phyloP scores from a whole-genome alignment of 1,140 invertebrate genomes.

The Drosophila erecta region DNA sequence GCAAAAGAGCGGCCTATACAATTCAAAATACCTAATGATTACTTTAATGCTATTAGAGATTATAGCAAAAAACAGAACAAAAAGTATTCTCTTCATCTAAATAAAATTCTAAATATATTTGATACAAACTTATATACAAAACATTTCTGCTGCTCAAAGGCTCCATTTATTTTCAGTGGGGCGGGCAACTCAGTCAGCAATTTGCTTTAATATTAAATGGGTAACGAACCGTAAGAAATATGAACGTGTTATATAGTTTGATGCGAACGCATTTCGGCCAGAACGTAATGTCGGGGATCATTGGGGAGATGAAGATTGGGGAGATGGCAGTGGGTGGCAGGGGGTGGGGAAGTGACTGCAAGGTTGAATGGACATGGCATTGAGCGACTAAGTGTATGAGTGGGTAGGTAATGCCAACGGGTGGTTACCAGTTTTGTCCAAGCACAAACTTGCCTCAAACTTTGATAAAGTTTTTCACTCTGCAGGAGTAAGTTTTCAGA shows the following conservation, averaged over 20 bases:
- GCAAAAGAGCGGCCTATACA: neutral
- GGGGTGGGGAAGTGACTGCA: slow-evolving; percentile 15
- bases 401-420: slow-evolving; percentile 27
- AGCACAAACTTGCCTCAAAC: slow-evolving; percentile 30
- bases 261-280: slow-evolving; percentile 69
- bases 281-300: slow-evolving; percentile 52
- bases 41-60: too few species aligned
- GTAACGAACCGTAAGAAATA: slow-evolving; percentile 80
- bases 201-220: slow-evolving; percentile 83
- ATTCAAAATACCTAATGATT: neutral
- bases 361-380: slow-evolving; percentile 57
- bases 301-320: slow-evolving; percentile 29
- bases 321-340: neutral
- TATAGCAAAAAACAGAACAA: too few species aligned
- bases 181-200: slow-evolving; percentile 59
- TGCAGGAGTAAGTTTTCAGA: slow-evolving; percentile 23
- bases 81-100: too few species aligned
- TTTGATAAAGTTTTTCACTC: slow-evolving; percentile 42
- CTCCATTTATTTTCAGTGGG: slow-evolving; percentile 3
- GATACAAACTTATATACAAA: neutral
- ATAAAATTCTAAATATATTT: too few species aligned
- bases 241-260: slow-evolving; percentile 78
- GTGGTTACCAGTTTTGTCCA: slow-evolving; percentile 48
- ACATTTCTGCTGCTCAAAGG: neutral
- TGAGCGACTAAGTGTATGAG: slow-evolving; percentile 34